A percentile compares a stretch with the other conserved stretches of the same genome.
Conservation (phyloP, 2,797 vertebrate species). For the Micrastur ruficollis region DNA sequence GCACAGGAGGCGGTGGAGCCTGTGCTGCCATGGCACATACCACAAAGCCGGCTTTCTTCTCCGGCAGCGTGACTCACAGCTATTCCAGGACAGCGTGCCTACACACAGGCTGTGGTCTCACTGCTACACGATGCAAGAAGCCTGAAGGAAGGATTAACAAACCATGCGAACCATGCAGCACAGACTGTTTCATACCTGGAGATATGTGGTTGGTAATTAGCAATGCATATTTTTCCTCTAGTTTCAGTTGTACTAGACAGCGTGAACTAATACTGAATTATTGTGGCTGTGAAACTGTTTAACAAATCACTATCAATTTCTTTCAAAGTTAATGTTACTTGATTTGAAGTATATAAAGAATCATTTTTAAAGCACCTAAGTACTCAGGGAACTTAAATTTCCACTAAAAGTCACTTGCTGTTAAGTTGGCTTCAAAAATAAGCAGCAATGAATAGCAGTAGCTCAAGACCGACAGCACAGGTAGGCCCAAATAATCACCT, state of each 20-base stretch:
- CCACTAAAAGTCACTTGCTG: background rate
- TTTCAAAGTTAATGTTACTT: background rate
- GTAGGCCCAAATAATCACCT: background rate
- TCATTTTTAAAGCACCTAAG: background rate
- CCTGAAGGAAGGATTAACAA: slow-evolving; percentile 5
- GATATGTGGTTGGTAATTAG: background rate
- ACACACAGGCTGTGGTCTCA: background rate
- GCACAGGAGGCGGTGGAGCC: background rate
- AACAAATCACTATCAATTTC: background rate
- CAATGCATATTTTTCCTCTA: background rate
- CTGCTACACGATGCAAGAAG: background rate
- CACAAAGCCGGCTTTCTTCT: slow-evolving; percentile 60
- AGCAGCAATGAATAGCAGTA: background rate
- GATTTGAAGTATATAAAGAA: background rate
- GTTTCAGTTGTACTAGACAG: background rate
- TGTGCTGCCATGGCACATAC: background rate
- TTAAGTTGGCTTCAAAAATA: background rate
- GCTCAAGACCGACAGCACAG: background rate
- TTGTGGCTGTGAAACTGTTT: background rate
- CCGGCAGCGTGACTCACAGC: slow-evolving; percentile 30
- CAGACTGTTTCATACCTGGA: background rate
- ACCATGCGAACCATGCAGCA: background rate
- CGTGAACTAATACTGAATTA: background rate
- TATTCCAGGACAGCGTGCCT: slow-evolving; percentile 63
- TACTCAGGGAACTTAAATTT: background rate